Conservation (phyloP, 2,797 vertebrate genomes). For the Corythornis leucogaster region DNA sequence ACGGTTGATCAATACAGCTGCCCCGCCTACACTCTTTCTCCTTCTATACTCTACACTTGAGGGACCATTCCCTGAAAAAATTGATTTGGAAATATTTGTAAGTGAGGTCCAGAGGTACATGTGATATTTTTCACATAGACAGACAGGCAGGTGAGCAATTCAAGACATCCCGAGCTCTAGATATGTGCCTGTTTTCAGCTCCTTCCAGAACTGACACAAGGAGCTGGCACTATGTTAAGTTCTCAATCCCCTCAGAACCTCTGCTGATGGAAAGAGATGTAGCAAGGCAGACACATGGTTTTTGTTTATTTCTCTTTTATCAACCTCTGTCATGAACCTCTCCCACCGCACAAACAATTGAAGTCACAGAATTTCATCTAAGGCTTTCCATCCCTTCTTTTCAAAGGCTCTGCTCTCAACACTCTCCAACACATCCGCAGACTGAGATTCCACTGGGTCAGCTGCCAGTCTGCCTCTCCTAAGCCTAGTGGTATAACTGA, state of each 20-base stretch:
- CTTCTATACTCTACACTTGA: background rate
- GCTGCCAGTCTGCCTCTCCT: background rate
- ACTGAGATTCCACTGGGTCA: background rate
- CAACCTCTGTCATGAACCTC: constrained; percentile 4
- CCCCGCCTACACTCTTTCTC: background rate
- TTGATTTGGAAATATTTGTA: background rate
- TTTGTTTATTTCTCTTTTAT: constrained; percentile 53
- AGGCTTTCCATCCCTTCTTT: constrained; percentile 13
- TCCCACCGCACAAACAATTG: constrained; percentile 21
- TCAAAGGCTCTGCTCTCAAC: constrained; percentile 16
- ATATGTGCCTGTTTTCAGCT: background rate
- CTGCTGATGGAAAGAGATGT: background rate
- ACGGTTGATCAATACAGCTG: background rate
- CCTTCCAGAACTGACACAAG: background rate
- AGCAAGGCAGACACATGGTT: constrained; percentile 7
- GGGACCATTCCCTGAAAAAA: background rate
- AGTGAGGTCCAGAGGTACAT: background rate
- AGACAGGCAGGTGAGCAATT: background rate
- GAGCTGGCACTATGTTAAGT: background rate
- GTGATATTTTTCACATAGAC: background rate
- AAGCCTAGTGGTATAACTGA: background rate
- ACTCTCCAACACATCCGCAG: background rate
- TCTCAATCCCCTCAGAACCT: background rate
- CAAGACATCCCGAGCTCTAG: background rate
- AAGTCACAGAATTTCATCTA: constrained; percentile 33